Conservation (phyloP, 2,888 invertebrate genomes). For the Drosophila helvetica region DNA sequence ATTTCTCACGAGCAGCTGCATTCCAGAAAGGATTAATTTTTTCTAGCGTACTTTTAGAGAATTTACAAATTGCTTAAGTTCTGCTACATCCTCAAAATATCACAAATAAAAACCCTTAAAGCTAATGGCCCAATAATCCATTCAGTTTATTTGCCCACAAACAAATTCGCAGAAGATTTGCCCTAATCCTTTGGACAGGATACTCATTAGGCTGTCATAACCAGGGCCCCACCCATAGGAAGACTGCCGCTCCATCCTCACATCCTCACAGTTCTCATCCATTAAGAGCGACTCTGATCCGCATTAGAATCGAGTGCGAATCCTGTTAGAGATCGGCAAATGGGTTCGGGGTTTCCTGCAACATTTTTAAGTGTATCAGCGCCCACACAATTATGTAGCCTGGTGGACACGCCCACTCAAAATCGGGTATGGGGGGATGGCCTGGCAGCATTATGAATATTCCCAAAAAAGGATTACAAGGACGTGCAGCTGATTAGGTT, state of each 20-base stretch:
- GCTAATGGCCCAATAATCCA: constrained; percentile 24
- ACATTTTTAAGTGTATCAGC: constrained; percentile 55
- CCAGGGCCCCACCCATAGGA: constrained; percentile 1
- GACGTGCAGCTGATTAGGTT: constrained; percentile 59
- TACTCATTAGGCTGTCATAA: constrained; percentile 32
- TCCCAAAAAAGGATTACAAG: constrained; percentile 47
- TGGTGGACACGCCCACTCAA: constrained; percentile 44
- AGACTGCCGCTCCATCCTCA: background rate
- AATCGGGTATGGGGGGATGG: constrained; percentile 1
- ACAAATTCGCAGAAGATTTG: constrained; percentile 24
- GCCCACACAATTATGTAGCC: constrained; percentile 69
- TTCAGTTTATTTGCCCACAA: constrained; percentile 19
- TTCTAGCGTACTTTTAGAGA: too few species aligned
- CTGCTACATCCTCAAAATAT: too few species aligned
- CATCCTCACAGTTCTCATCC: background rate
- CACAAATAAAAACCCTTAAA: background rate
- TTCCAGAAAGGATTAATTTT: too few species aligned
- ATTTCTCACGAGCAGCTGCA: too few species aligned
- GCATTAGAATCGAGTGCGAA: constrained; percentile 18
- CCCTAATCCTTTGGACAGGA: constrained; percentile 17
- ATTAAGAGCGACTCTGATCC: constrained; percentile 16
- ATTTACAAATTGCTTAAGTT: too few species aligned
- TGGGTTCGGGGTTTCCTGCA: background rate
- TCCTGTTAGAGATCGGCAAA: constrained; percentile 24
- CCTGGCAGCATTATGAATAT: constrained; percentile 35